Evolutionary conservation across 2,797 vertebrate genomes (phyloP).

Genomic region (Euthynnus affinis): DNA sequence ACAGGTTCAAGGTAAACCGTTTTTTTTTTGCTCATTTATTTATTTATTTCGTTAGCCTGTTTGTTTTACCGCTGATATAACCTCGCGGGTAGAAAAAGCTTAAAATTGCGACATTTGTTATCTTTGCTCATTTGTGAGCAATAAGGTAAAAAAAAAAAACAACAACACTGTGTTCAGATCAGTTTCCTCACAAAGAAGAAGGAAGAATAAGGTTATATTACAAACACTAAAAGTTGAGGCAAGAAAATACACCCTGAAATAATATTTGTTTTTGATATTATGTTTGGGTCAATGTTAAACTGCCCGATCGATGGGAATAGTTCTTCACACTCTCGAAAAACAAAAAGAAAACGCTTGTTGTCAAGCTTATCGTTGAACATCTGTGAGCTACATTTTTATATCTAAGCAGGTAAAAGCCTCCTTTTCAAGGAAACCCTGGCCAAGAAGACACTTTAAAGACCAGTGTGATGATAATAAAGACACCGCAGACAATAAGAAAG

Average conservation of each 20-base stretch:
- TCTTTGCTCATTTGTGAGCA: conserved; percentile 42
- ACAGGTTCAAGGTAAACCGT: conserved; percentile 65
- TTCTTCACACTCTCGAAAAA: too few species aligned
- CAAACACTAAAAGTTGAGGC: conserved; percentile 5
- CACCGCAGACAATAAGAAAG: neutral
- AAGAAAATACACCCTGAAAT: neutral
- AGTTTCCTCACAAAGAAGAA: conserved; percentile 2
- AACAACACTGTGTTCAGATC: conserved; percentile 13
- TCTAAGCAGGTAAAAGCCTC: conserved; percentile 12
- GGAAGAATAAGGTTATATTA: neutral
- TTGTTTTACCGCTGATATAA: conserved; percentile 60
- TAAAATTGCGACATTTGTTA: conserved; percentile 43
- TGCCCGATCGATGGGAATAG: too few species aligned
- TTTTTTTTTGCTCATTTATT: conserved; percentile 37
- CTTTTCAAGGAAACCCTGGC: neutral
- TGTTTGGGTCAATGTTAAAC: neutral
- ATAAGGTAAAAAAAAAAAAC: neutral
- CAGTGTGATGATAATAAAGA: neutral
- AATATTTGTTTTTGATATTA: too few species aligned
- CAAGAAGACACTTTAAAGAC: neutral
- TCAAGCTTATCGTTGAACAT: too few species aligned
- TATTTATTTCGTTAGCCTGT: conserved; percentile 54
- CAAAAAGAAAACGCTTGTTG: too few species aligned
- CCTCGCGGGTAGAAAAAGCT: conserved; percentile 17
- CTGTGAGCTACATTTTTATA: neutral